Evolutionary conservation across 2,888 invertebrate species (phyloP).

Genomic region (Adineta ricciae): DNA sequence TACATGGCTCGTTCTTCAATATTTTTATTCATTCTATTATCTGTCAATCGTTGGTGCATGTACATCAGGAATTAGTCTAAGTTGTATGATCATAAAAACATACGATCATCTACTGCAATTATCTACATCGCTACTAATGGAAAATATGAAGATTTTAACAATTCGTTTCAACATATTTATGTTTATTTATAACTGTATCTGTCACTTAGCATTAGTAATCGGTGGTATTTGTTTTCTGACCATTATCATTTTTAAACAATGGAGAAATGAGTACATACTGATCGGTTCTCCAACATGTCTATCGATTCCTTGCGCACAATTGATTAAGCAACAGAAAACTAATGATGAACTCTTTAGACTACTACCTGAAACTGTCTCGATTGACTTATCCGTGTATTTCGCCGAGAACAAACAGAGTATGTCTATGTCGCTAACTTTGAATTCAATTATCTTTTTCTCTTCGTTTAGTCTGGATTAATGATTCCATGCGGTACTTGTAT

Average conservation of each 20-base stretch:
- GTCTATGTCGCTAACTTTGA: too few species aligned
- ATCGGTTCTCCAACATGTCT: not conserved
- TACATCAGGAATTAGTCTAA: not conserved
- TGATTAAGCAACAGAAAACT: not conserved
- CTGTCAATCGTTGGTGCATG: not conserved
- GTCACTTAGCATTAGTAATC: not conserved
- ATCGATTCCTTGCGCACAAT: not conserved
- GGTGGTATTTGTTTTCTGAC: not conserved
- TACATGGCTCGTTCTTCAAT: not conserved
- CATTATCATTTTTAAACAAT: not conserved
- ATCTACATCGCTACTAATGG: not conserved
- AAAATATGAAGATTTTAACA: not conserved
- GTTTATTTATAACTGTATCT: not conserved
- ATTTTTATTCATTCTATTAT: not conserved
- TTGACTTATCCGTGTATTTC: not conserved
- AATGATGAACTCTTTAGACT: not conserved
- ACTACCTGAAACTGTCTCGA: not conserved
- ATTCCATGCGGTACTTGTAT: not conserved
- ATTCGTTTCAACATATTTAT: not conserved
- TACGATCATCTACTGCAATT: not conserved
- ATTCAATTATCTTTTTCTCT: too few species aligned
- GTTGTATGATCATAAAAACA: not conserved
- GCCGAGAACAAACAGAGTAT: not conserved
- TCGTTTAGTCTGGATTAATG: not conserved
- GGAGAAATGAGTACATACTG: not conserved